Evolutionary conservation across 1,140 invertebrate genomes (phyloP).

Genomic region (Monochamus saltuarius): DNA sequence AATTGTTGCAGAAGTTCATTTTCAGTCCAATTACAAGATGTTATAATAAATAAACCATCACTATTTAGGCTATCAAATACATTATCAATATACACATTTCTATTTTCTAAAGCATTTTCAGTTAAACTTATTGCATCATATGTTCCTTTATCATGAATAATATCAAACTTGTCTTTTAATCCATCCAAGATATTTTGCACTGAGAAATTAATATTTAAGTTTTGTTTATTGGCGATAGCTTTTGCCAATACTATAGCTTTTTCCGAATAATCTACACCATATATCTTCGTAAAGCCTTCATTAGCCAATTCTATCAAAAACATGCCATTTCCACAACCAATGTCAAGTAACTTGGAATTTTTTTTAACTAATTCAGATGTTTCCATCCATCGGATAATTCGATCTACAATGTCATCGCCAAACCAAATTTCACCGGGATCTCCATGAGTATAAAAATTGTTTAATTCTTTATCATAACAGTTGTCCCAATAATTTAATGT

Average conservation of each 20-base stretch:
- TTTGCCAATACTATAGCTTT: slow-evolving; percentile 75
- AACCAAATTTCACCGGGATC: slow-evolving; percentile 95
- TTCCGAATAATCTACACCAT: slow-evolving; percentile 82
- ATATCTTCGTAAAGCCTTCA: slow-evolving; percentile 71
- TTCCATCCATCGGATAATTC: slow-evolving; percentile 70
- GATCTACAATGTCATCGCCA: slow-evolving; percentile 75
- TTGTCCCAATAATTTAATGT: slow-evolving; percentile 84
- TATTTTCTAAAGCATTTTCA: slow-evolving; percentile 63
- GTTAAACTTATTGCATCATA: slow-evolving; percentile 88
- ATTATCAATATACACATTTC: slow-evolving; percentile 69
- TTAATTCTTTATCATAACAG: slow-evolving; percentile 76
- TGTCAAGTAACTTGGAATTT: slow-evolving; percentile 61
- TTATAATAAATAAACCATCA: slow-evolving; percentile 74
- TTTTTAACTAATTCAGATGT: slow-evolving; percentile 50
- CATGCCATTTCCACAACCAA: slow-evolving; percentile 91
- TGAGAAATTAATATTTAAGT: slow-evolving; percentile 59
- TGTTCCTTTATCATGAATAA: slow-evolving; percentile 88
- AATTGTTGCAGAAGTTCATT: slow-evolving; percentile 78
- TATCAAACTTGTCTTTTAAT: slow-evolving; percentile 56
- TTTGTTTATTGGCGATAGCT: slow-evolving; percentile 61
- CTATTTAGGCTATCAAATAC: slow-evolving; percentile 61
- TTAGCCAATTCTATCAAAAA: slow-evolving; percentile 74
- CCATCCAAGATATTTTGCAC: slow-evolving; percentile 60
- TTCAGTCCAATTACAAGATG: slow-evolving; percentile 94
- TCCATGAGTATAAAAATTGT: slow-evolving; percentile 79